Evolutionary conservation across 2,113 vertebrate species (phyloP).

Genomic region (Phalacrocorax brasilianus): DNA sequence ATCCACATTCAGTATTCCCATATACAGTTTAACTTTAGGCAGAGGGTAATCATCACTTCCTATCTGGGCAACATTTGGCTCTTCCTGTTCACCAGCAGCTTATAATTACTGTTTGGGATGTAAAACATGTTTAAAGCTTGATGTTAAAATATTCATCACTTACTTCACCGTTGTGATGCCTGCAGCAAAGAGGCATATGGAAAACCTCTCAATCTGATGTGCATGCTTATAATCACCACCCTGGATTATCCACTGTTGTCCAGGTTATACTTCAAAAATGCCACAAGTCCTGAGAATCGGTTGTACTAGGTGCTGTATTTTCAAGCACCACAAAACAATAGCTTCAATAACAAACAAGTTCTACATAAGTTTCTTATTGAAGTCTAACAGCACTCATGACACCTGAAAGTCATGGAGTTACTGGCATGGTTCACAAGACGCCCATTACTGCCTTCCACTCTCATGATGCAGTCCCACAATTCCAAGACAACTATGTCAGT

Average conservation of each 20-base stretch:
- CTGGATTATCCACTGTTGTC: background rate
- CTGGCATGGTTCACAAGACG: background rate
- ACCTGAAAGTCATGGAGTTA: background rate
- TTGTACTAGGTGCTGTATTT: background rate
- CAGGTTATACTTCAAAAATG: background rate
- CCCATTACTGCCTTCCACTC: background rate
- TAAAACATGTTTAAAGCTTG: background rate
- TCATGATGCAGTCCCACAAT: rapidly evolving
- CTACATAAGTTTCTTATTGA: background rate
- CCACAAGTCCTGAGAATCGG: background rate
- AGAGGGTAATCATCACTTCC: background rate
- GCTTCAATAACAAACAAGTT: background rate
- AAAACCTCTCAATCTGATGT: background rate
- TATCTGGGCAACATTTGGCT: background rate
- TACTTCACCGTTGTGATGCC: background rate
- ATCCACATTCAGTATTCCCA: background rate
- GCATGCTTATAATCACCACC: background rate
- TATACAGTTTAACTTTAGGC: background rate
- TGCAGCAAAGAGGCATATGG: background rate
- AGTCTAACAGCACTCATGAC: background rate
- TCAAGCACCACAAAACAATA: background rate
- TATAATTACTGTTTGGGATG: background rate
- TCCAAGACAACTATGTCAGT: background rate
- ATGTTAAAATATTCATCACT: background rate
- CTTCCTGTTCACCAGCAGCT: background rate